These are phyloP conservation scores for Acanthurus leucopareius DNA, from an alignment of 2,797 vertebrate genomes.

Conservation along the genomic window DNA sequence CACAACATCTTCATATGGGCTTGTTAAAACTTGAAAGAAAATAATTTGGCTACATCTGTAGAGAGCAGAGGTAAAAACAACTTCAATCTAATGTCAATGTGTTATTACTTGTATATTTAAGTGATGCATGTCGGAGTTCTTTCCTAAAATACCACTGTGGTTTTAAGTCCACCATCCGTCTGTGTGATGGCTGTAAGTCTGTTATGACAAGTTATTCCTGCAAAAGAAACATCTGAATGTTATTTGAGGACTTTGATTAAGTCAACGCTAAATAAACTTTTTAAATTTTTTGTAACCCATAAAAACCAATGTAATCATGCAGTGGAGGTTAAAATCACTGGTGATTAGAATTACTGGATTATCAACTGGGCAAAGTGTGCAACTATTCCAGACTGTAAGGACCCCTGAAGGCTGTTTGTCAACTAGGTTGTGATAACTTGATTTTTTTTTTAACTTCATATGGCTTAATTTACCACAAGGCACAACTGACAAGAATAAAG, in stretches of 20 bases:
- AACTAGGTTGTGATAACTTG: neutral
- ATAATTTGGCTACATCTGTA: conserved; percentile 14
- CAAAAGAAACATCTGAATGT: conserved; percentile 15
- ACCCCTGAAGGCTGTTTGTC: too few relatives aligned
- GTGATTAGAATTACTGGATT: neutral
- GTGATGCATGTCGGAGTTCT: conserved; percentile 28
- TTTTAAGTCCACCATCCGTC: conserved; percentile 43
- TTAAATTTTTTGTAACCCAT: neutral
- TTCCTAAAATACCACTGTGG: conserved; percentile 29
- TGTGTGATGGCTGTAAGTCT: neutral
- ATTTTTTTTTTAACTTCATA: neutral
- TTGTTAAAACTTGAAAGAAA: conserved; percentile 37
- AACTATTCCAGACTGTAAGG: neutral
- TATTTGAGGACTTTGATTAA: conserved; percentile 11
- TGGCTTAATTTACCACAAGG: neutral
- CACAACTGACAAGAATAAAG: neutral
- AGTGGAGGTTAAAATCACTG: neutral
- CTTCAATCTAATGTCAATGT: conserved; percentile 17
- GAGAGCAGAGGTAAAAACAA: conserved; percentile 26
- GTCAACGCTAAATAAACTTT: neutral
- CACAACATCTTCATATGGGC: neutral
- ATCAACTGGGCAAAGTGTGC: neutral
- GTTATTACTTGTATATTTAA: conserved; percentile 55
- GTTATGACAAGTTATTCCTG: conserved; percentile 30
- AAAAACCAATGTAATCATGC: neutral